Percentiles rank a stretch among this genome's conserved stretches.
Evolutionary conservation across 2,888 invertebrate genomes (phyloP).

Genomic region (Serripes groenlandicus): DNA sequence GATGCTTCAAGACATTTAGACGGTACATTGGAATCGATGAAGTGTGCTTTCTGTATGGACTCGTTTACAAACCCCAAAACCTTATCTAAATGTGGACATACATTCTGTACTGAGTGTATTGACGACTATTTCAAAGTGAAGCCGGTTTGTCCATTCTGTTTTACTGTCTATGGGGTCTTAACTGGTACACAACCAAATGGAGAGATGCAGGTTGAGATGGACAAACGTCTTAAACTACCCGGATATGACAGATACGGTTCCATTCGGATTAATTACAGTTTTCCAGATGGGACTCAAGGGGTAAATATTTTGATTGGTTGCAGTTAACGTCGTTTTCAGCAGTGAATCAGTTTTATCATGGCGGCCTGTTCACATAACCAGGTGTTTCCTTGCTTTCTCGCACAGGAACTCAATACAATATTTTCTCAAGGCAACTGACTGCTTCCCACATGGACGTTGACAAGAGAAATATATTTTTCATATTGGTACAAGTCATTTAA

Average conservation of each 20-base stretch:
- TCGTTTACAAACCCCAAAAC: conserved; percentile 35
- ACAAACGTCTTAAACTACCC: conserved; percentile 2
- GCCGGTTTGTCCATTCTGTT: conserved; percentile 87
- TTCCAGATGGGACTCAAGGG: conserved; percentile 73
- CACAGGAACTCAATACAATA: too few relatives aligned
- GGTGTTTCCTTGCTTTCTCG: too few relatives aligned
- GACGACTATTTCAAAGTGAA: conserved; percentile 53
- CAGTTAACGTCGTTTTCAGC: too few relatives aligned
- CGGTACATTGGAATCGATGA: background rate
- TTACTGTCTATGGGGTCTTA: conserved; percentile 55
- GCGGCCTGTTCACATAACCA: too few relatives aligned
- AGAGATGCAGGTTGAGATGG: conserved; percentile 36
- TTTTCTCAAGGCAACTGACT: too few relatives aligned
- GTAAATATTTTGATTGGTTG: too few relatives aligned
- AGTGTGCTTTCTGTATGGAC: conserved; percentile 67
- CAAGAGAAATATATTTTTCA: too few relatives aligned
- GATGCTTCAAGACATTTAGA: too few relatives aligned
- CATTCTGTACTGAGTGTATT: conserved; percentile 64
- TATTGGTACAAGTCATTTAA: too few relatives aligned
- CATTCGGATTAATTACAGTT: conserved; percentile 81
- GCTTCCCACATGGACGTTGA: too few relatives aligned
- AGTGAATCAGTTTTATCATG: too few relatives aligned
- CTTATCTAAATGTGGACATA: conserved; percentile 58
- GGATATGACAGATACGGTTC: conserved; percentile 58
- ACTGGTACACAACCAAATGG: conserved; percentile 69